A percentile compares a stretch with the other conserved stretches of the same genome.
These are phyloP conservation scores for Lucilia sericata DNA, from an alignment of 1,140 invertebrate genomes.

Conservation along the genomic window DNA sequence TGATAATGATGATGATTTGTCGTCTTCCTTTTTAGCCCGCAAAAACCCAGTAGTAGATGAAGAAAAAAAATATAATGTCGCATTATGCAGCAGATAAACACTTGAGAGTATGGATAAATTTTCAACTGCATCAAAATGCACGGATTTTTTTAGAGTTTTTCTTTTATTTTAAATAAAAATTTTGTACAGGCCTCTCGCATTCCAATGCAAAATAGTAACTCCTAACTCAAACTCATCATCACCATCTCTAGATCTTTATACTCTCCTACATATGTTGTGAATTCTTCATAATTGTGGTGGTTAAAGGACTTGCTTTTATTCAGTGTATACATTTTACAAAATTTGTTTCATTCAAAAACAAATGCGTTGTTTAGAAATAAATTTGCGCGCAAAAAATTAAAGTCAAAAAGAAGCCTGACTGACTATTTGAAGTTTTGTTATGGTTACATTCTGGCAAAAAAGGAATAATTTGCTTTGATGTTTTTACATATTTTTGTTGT, in stretches of 20 bases:
- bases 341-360: background rate
- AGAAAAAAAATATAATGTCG: constrained; percentile 25
- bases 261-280: background rate
- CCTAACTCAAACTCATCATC: background rate
- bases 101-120: constrained; percentile 18
- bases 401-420: background rate
- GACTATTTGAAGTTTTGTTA: constrained; percentile 22
- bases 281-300: background rate
- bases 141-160: background rate
- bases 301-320: constrained; percentile 11
- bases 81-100: constrained; percentile 36
- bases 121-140: constrained; percentile 12
- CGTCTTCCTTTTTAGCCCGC: background rate
- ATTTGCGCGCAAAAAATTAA: background rate
- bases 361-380: background rate
- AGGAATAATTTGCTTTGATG: background rate
- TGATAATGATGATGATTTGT: background rate
- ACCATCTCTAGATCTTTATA: background rate
- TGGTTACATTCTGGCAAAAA: background rate
- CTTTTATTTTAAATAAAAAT: background rate
- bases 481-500: no score
- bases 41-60: background rate
- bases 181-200: background rate
- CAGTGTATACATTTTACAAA: background rate
- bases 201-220: constrained; percentile 3